Percentiles rank a stretch among this genome's conserved stretches.
Conservation (phyloP, 2,888 invertebrate species). For the Tetranychus truncatus region DNA sequence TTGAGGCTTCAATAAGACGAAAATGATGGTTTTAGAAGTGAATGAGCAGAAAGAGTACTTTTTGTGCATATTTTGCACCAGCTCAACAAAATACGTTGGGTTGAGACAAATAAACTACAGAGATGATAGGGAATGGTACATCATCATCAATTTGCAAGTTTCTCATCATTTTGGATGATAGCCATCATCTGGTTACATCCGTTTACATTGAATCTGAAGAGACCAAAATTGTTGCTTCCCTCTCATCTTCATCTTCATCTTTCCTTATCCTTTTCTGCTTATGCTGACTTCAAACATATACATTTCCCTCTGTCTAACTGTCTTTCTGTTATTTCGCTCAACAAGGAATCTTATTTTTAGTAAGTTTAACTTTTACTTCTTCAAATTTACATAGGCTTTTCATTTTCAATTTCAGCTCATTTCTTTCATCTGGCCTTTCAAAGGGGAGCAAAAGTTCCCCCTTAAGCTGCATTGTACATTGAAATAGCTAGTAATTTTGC, state of each 20-base stretch:
- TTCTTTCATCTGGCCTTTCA: not conserved
- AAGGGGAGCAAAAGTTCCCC: not conserved
- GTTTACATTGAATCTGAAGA: not conserved
- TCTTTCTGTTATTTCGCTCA: not conserved
- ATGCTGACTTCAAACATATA: not conserved
- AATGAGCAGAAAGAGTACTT: too few species aligned
- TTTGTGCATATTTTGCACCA: too few species aligned
- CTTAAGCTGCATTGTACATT: not conserved
- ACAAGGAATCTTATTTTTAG: not conserved
- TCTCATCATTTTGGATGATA: not conserved
- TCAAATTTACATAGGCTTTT: not conserved
- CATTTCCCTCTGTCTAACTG: not conserved
- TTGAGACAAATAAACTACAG: not conserved
- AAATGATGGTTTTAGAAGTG: too few species aligned
- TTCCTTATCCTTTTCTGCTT: not conserved
- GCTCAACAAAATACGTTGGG: not conserved
- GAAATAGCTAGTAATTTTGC: not conserved
- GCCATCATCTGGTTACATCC: slow-evolving; percentile 1
- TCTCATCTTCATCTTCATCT: not conserved
- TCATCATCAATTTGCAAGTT: not conserved
- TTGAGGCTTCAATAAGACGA: too few species aligned
- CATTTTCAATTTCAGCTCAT: not conserved
- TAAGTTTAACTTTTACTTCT: not conserved
- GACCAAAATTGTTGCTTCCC: not conserved
- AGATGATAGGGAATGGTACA: not conserved